Evolutionary conservation across 2,797 vertebrate species (phyloP).

Genomic region (Rhinatrema bivittatum): DNA sequence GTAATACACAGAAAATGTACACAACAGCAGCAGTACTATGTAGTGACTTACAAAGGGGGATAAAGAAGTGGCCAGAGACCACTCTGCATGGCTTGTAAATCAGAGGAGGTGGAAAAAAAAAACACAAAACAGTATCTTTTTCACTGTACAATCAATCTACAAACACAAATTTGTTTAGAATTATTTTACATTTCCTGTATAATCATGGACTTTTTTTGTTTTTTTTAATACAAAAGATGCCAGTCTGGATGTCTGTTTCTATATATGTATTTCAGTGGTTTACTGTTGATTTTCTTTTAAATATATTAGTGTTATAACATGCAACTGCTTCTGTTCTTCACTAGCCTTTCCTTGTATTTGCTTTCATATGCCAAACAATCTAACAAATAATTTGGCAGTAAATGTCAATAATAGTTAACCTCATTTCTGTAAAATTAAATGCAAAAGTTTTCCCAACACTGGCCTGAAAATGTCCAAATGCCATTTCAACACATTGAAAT

Average conservation of each 20-base stretch:
- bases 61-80: constrained; percentile 40
- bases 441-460: constrained; percentile 55
- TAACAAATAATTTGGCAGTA: constrained; percentile 42
- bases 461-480: constrained; percentile 54
- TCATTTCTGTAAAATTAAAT: constrained; percentile 51
- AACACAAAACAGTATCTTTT: constrained; percentile 47
- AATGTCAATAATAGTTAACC: constrained; percentile 39
- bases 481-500: constrained; percentile 86
- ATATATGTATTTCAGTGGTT: constrained; percentile 75
- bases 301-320: constrained; percentile 76
- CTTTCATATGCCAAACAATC: constrained; percentile 46
- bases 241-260: constrained; percentile 66
- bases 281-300: constrained; percentile 69
- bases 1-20: constrained; percentile 78
- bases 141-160: constrained; percentile 84
- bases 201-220: constrained; percentile 56
- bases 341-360: constrained; percentile 56
- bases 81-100: constrained; percentile 68
- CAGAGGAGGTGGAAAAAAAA: constrained; percentile 39
- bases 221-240: constrained; percentile 86
- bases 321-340: constrained; percentile 60
- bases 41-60: constrained; percentile 57
- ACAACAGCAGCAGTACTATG: constrained; percentile 75
- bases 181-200: constrained; percentile 75
- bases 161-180: constrained; percentile 86